Conservation (phyloP, 53 echinoderm and acorn worm genomes). For the Echinometra lucunter region DNA sequence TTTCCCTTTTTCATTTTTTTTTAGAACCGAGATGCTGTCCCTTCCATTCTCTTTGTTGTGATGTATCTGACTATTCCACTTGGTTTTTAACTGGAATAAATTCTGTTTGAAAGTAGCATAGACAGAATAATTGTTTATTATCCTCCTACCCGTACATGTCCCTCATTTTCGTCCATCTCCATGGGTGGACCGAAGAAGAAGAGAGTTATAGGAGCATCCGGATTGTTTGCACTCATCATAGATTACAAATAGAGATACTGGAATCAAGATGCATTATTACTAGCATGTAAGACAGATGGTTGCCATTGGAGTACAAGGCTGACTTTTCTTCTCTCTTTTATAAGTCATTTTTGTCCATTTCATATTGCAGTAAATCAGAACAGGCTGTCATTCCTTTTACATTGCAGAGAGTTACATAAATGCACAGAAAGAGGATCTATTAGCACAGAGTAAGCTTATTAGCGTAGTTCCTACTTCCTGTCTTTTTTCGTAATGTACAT, state of each 20-base stretch:
- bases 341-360: too few species aligned
- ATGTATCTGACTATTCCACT: background rate
- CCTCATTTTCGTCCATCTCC: background rate
- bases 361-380: too few species aligned
- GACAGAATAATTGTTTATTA: too few species aligned
- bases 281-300: background rate
- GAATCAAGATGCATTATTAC: background rate
- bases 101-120: background rate
- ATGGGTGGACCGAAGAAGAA: background rate
- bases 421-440: too few species aligned
- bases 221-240: constrained; percentile 19
- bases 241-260: constrained; percentile 44
- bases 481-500: too few species aligned
- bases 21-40: background rate
- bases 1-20: too few species aligned
- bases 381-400: too few species aligned
- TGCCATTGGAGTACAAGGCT: too few species aligned
- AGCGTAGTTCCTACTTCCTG: too few species aligned
- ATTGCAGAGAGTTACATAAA: too few species aligned
- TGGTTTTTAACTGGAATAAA: background rate
- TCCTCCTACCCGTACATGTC: background rate
- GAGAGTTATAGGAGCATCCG: background rate
- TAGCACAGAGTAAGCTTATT: too few species aligned
- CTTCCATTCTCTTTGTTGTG: background rate
- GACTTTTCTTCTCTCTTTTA: too few species aligned